Base-by-base conservation (phyloP, 1,140 invertebrate species). In the Drosophila melanogaster region DNA sequence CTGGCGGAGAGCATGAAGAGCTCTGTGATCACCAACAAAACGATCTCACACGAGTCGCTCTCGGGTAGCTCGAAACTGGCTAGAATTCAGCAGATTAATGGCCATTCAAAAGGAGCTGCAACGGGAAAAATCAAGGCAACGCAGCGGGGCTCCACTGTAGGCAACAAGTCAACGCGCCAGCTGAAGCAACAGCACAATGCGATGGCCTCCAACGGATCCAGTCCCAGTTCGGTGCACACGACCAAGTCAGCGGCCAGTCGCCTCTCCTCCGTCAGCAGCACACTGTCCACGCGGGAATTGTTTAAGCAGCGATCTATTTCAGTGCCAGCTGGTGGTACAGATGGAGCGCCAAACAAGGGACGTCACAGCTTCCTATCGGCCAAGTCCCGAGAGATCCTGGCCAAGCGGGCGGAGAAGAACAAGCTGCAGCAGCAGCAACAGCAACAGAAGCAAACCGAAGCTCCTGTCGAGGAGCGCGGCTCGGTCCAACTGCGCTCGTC, bases 1-100 rank as follows among this genome's bases (percentile, higher is more conserved):
- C 76, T 94, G 15, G 90, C 92, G 8, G 94, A 94, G 35, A 87
- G 92, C 8, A 93, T 93, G 72, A 93, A 92, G 59, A 93, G 93
- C 62, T 86, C 93, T 12, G 85, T 91, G 1, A 76, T 79, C 0
- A 89, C 84, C 46, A 91, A 92, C 26, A 94, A 93, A 73, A 93
- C 92, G 58, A 84, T 91, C 72, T 92, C 92, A 51, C 85, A 91
- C 38, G 91, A 92, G 67, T 92, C 92, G 26, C 76, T 92, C 30
- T 67, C 84, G 26, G 65, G 79, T 62, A 79, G 50, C 61, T 62
- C 72, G 1, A 87, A 87, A 22, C 46, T 87, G 62, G 79, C 83
- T 14, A 61, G 72, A 4, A 69, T 89, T 15, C 84, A 87, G 66
- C 80, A 85, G 60, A 66, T 90, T 6, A 89, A 89, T 26, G 78